Evolutionary conservation across 2,888 invertebrate genomes (phyloP).

Genomic region (Diarsia mendica): DNA sequence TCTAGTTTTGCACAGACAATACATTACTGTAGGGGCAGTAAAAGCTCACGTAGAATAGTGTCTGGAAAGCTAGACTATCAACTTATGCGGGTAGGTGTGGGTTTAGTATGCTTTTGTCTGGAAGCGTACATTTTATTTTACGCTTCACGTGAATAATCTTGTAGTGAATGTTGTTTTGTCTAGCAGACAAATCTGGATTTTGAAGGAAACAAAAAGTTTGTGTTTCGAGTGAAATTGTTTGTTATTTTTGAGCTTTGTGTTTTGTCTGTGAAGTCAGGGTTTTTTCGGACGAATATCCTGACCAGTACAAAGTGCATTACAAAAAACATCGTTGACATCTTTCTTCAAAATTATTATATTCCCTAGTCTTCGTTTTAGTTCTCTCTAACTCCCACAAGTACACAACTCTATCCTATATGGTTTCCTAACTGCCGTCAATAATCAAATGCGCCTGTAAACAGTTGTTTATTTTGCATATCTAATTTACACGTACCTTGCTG

Average conservation of each 20-base stretch:
- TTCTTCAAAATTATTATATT: neutral
- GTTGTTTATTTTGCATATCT: constrained; percentile 51
- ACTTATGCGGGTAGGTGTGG: constrained; percentile 38
- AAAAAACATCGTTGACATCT: neutral
- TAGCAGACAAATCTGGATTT: constrained; percentile 16
- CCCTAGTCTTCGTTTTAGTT: neutral
- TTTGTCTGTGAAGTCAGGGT: neutral
- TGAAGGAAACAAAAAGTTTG: constrained; percentile 9
- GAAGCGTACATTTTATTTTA: constrained; percentile 42
- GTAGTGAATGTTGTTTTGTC: constrained; percentile 30
- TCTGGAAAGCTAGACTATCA: constrained; percentile 56
- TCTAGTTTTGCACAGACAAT: constrained; percentile 49
- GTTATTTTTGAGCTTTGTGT: neutral
- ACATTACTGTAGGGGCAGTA: constrained; percentile 42
- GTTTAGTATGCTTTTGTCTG: constrained; percentile 26
- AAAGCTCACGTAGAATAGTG: constrained; percentile 49
- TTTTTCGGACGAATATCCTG: neutral
- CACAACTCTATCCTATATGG: neutral
- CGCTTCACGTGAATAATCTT: constrained; percentile 24
- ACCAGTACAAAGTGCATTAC: neutral
- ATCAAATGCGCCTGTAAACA: constrained; percentile 45
- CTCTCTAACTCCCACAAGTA: neutral
- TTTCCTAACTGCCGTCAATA: constrained; percentile 14
- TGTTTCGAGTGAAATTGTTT: neutral
- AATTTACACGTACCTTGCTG: constrained; percentile 54